Conservation (phyloP, 2,888 invertebrate species). For the Pollenia griseotomentosa region DNA sequence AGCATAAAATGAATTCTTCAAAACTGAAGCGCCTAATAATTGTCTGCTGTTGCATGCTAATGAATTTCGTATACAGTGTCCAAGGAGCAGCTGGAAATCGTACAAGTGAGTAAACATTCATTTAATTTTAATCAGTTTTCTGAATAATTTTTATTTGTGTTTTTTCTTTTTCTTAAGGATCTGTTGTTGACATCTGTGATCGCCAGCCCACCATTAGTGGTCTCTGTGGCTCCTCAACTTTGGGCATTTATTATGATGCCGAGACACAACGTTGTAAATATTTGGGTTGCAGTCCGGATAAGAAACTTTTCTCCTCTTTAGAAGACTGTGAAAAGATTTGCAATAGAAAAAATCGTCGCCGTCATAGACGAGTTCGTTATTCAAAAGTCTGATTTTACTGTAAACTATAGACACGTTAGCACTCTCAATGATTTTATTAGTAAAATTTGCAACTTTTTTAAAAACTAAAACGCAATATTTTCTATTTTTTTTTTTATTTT, state of each 20-base stretch:
- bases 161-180: constrained; percentile 71
- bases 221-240: constrained; percentile 79
- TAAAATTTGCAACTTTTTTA: neutral
- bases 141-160: neutral
- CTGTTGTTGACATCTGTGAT: constrained; percentile 78
- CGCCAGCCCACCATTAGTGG: constrained; percentile 80
- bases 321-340: constrained; percentile 82
- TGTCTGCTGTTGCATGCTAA: constrained; percentile 47
- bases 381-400: constrained; percentile 53
- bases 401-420: neutral
- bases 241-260: constrained; percentile 81
- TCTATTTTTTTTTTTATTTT: neutral
- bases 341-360: constrained; percentile 79
- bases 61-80: constrained; percentile 22
- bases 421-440: neutral
- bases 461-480: constrained; percentile 38
- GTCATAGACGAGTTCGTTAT: constrained; percentile 70
- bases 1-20: constrained; percentile 32
- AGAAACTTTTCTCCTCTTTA: constrained; percentile 78
- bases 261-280: constrained; percentile 81
- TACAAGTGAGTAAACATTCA: constrained; percentile 45
- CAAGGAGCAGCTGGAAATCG: constrained; percentile 51
- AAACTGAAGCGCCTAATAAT: constrained; percentile 29
- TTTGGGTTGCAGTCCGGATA: constrained; percentile 80
- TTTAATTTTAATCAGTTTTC: neutral